Evolutionary conservation across 2,797 vertebrate genomes (phyloP).

Genomic region (Phalanger gymnotis): DNA sequence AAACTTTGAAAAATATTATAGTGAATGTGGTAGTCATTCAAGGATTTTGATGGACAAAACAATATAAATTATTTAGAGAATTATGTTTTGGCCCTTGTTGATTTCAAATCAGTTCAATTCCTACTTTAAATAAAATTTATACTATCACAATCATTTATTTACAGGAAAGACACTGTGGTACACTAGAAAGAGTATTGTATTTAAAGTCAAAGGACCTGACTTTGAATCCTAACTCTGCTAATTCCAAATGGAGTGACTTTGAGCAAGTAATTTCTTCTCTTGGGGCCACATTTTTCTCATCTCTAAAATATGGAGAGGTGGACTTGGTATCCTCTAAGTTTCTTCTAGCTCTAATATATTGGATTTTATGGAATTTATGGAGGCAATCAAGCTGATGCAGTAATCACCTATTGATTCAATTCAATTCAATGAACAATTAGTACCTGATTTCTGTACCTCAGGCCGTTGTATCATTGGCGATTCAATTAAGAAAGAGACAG

Average conservation of each 20-base stretch:
- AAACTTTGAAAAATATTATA: neutral
- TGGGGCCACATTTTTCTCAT: neutral
- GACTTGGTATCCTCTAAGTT: neutral
- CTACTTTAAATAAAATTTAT: constrained; percentile 3
- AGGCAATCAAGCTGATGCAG: neutral
- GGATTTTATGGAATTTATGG: neutral
- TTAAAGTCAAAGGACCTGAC: neutral
- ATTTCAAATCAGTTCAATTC: neutral
- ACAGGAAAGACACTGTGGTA: neutral
- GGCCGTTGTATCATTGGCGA: neutral
- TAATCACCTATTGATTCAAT: neutral
- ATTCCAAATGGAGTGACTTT: neutral
- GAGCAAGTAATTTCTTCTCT: neutral
- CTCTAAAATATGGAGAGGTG: neutral
- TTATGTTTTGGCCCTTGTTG: neutral
- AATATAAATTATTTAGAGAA: neutral
- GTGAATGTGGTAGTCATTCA: neutral
- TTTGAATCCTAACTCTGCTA: neutral
- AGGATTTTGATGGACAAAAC: constrained; percentile 1
- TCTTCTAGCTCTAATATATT: neutral
- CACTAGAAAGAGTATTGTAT: neutral
- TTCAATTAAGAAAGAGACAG: neutral
- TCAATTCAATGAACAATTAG: neutral
- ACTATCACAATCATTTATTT: neutral
- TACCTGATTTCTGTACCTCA: neutral